A percentile compares a stretch with the other conserved stretches of the same genome.
Evolutionary conservation across 2,797 vertebrate species (phyloP).

Genomic region (Lindbergichthys nudifrons): DNA sequence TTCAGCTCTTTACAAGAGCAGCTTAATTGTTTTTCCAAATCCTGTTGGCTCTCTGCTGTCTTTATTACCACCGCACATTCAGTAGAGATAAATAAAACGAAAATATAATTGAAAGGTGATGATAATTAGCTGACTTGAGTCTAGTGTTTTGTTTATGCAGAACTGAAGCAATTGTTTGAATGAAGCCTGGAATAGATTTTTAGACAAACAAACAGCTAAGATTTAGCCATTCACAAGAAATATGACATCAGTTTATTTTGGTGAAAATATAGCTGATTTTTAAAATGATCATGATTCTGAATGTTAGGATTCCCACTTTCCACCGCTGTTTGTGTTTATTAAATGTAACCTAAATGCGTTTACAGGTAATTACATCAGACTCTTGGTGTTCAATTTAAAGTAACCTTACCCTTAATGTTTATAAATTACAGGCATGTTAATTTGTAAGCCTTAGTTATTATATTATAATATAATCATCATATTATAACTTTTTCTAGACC

Average conservation of each 20-base stretch:
- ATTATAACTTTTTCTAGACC: too few species aligned
- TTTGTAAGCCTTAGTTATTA: background rate
- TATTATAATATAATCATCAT: too few species aligned
- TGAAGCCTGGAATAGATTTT: background rate
- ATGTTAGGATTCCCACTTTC: background rate
- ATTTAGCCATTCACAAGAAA: background rate
- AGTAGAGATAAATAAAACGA: slow-evolving; percentile 11
- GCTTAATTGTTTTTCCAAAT: background rate
- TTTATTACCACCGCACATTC: background rate
- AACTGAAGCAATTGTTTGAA: background rate
- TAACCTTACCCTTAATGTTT: background rate
- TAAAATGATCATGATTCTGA: background rate
- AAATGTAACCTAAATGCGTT: background rate
- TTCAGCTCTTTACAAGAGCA: background rate
- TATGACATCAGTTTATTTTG: background rate
- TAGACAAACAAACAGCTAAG: background rate
- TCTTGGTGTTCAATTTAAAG: background rate
- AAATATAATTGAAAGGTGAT: background rate
- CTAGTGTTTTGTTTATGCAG: slow-evolving; percentile 1
- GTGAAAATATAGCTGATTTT: background rate
- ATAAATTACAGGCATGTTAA: background rate
- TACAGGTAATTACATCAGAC: background rate
- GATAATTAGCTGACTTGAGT: slow-evolving; percentile 10
- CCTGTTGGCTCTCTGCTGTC: slow-evolving; percentile 12
- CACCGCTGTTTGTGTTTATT: background rate